These are phyloP conservation scores for Macrophya alboannulata DNA, from an alignment of 2,888 invertebrate species.

Conservation along the genomic window DNA sequence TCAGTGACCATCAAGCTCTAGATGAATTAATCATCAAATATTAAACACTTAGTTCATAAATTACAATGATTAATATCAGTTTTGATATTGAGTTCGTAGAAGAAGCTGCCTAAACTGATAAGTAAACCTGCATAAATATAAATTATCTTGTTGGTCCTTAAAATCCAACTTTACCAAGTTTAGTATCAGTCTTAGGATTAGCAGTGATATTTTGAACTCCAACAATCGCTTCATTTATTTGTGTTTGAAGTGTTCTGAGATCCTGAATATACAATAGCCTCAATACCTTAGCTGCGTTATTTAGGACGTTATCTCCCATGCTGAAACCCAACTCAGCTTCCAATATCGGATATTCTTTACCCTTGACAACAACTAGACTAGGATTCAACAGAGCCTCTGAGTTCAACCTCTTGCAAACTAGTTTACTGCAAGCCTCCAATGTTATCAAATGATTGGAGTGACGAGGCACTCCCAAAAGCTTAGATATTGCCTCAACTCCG, in stretches of 20 bases:
- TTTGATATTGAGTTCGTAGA: not conserved
- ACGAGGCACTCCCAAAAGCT: conserved; percentile 89
- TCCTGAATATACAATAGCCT: conserved; percentile 92
- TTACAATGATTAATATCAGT: not conserved
- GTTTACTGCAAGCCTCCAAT: conserved; percentile 86
- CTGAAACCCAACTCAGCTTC: conserved; percentile 86
- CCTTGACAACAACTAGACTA: conserved; percentile 81
- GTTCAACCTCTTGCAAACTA: conserved; percentile 84
- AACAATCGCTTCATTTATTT: conserved; percentile 97
- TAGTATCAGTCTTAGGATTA: conserved; percentile 97
- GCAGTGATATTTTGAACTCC: conserved; percentile 96
- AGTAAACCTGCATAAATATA: not conserved
- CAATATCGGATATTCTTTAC: conserved; percentile 87
- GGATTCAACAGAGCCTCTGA: conserved; percentile 83
- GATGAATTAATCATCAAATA: no score
- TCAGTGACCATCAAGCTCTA: no score
- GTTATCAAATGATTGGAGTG: conserved; percentile 92
- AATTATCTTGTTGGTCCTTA: conserved; percentile 76
- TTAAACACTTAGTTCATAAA: no score
- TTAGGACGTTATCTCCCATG: conserved; percentile 84
- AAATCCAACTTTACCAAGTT: conserved; percentile 94
- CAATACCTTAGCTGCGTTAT: conserved; percentile 89
- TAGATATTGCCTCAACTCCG: conserved; percentile 91
- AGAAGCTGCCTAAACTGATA: no score
- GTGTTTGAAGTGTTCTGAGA: conserved; percentile 93